phyloP scores from a whole-genome alignment of 2,113 vertebrate species.

The Poecile atricapillus region DNA sequence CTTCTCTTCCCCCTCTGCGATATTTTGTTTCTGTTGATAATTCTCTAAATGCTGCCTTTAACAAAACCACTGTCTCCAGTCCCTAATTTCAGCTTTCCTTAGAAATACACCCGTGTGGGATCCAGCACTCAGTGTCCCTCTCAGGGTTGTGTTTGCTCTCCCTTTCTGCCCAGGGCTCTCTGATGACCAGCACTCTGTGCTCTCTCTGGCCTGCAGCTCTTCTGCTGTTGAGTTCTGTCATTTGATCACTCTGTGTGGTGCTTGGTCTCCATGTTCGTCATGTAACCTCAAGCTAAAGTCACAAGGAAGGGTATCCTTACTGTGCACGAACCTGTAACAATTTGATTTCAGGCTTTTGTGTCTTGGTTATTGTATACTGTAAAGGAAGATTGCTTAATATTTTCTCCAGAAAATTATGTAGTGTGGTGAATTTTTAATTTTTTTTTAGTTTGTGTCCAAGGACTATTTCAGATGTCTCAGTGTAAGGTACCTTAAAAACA shows the following conservation, averaged over 20 bases:
- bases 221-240: not conserved
- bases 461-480: not conserved
- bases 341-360: not conserved
- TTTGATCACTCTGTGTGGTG: not conserved
- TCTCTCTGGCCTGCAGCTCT: not conserved
- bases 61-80: constrained; percentile 20
- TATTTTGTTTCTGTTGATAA: constrained; percentile 37
- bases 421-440: not conserved
- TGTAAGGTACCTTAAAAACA: constrained; percentile 32
- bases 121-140: not conserved
- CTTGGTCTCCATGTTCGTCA: not conserved
- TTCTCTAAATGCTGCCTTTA: constrained; percentile 26
- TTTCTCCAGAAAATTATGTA: not conserved
- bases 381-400: not conserved
- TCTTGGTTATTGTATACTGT: not conserved
- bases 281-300: not conserved
- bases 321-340: not conserved
- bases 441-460: not conserved
- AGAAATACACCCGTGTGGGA: not conserved
- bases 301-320: not conserved
- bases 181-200: fast-evolving
- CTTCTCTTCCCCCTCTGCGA: not conserved
- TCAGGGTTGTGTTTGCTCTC: not conserved
- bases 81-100: constrained; percentile 20
- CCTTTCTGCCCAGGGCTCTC: fast-evolving